phyloP scores from a whole-genome alignment of 2,797 vertebrate genomes.

The Hyperoplus lanceolatus region DNA sequence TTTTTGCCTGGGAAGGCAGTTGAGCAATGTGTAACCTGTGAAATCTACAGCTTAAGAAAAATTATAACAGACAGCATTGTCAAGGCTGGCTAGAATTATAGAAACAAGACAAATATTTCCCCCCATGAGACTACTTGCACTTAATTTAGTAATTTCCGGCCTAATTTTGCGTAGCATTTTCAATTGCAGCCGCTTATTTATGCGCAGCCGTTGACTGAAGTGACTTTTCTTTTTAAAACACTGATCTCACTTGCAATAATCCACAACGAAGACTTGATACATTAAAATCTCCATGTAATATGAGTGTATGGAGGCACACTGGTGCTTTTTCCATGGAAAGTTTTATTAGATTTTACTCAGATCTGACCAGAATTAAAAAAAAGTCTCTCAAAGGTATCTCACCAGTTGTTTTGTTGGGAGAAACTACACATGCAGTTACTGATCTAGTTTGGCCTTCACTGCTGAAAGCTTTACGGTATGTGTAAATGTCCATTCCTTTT shows the following conservation, averaged over 20 bases:
- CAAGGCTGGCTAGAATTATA: not conserved
- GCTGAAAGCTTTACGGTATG: not conserved
- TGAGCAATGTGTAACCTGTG: conserved; percentile 16
- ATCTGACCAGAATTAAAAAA: not conserved
- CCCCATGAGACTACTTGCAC: not conserved
- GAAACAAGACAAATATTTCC: not conserved
- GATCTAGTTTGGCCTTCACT: not conserved
- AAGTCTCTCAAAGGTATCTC: not conserved
- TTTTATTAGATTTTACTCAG: not conserved
- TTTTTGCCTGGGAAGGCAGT: too few species aligned
- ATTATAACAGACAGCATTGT: conserved; percentile 23
- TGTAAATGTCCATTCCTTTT: conserved; percentile 16
- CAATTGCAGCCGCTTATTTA: not conserved
- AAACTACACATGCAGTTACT: not conserved
- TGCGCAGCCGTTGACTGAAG: too few species aligned
- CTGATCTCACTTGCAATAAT: not conserved
- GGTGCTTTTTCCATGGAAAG: too few species aligned
- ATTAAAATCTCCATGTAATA: not conserved
- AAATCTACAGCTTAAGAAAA: conserved; percentile 40
- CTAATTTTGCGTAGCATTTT: not conserved
- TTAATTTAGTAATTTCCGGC: not conserved
- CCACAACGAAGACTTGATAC: not conserved
- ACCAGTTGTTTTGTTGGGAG: not conserved
- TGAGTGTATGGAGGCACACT: not conserved
- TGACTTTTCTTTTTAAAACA: not conserved